Conservation (phyloP, 2,888 invertebrate genomes). For the Thalpophila matura region DNA sequence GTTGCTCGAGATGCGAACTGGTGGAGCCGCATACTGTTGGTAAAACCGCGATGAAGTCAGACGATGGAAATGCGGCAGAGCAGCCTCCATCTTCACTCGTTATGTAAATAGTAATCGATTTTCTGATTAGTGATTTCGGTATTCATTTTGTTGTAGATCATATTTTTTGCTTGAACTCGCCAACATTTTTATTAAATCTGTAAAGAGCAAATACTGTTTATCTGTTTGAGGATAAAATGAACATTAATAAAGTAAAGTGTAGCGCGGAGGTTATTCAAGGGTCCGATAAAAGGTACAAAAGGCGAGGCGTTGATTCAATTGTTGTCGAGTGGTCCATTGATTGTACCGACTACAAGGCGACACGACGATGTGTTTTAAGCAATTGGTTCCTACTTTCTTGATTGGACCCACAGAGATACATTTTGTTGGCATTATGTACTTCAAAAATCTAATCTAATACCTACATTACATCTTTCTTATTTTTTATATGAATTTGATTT, state of each 20-base stretch:
- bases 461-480: too few relatives aligned
- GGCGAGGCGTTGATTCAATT: constrained; percentile 67
- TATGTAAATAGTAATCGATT: constrained; percentile 23
- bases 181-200: constrained; percentile 64
- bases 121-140: constrained; percentile 45
- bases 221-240: constrained; percentile 38
- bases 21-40: constrained; percentile 84
- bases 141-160: constrained; percentile 55
- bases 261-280: constrained; percentile 55
- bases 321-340: constrained; percentile 81
- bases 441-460: too few relatives aligned
- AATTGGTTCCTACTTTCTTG: constrained; percentile 29
- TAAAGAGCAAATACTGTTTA: constrained; percentile 63
- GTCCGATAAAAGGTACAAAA: constrained; percentile 61
- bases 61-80: constrained; percentile 84
- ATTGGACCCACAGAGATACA: not conserved
- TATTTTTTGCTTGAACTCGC: constrained; percentile 31
- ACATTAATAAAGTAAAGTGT: constrained; percentile 67
- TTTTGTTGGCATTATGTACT: too few relatives aligned
- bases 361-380: constrained; percentile 60
- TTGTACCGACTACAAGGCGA: constrained; percentile 73
- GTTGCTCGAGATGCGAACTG: constrained; percentile 81
- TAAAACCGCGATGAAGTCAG: constrained; percentile 83
- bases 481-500: too few relatives aligned
- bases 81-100: constrained; percentile 82